Evolutionary conservation across 2,113 vertebrate species (phyloP).

Genomic region (Seriola quinqueradiata): DNA sequence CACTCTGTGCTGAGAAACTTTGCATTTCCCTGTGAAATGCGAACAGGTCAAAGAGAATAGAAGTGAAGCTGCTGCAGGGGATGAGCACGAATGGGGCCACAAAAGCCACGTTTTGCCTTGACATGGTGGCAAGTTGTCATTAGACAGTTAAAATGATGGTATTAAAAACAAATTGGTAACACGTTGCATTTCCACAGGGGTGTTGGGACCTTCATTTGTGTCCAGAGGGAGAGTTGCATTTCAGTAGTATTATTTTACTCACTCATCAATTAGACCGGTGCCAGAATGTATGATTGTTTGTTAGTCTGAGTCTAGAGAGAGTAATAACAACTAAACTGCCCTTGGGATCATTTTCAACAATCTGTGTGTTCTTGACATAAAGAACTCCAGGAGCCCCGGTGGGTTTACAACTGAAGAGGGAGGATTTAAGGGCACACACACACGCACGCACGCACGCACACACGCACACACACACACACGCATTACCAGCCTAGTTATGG

Average conservation of each 20-base stretch:
- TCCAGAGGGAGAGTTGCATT: not conserved
- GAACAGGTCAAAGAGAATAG: conserved; percentile 21
- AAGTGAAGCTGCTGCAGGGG: conserved; percentile 6
- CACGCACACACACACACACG: not conserved
- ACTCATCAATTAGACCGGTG: not conserved
- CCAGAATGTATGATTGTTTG: not conserved
- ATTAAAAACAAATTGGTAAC: not conserved
- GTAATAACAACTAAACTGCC: conserved; percentile 5
- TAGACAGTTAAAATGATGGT: not conserved
- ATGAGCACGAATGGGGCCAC: conserved; percentile 2
- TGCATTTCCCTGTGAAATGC: conserved; percentile 25
- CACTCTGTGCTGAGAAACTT: conserved; percentile 19
- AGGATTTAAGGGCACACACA: conserved; percentile 13
- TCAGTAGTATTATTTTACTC: not conserved
- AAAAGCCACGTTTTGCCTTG: not conserved
- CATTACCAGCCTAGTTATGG: conserved; percentile 46
- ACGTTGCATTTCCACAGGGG: not conserved
- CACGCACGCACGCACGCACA: not conserved
- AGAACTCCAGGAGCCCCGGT: conserved; percentile 15
- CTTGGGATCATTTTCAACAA: conserved; percentile 10
- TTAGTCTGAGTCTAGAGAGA: not conserved
- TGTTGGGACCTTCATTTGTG: not conserved
- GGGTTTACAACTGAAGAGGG: conserved; percentile 13
- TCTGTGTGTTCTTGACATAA: conserved; percentile 11
- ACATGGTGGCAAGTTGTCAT: not conserved